Evolutionary conservation across 1,140 invertebrate species (phyloP).

Genomic region (Microplitis demolitor): DNA sequence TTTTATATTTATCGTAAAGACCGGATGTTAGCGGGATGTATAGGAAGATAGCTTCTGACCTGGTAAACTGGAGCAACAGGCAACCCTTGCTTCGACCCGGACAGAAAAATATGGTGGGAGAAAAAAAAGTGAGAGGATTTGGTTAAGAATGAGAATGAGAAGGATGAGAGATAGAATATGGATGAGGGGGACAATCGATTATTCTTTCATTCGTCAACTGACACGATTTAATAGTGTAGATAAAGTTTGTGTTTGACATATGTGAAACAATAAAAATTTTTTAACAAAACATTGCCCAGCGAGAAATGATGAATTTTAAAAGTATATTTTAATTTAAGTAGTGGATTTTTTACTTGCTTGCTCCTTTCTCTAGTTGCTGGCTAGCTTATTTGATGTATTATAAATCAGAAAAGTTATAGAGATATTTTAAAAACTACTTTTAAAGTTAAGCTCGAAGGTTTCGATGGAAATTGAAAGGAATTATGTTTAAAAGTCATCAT

Average conservation of each 20-base stretch:
- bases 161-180: too few species aligned
- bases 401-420: background rate
- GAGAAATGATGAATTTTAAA: too few species aligned
- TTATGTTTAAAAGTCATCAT: background rate
- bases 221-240: background rate
- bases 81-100: conserved; percentile 16
- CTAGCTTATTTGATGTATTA: background rate
- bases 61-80: conserved; percentile 39
- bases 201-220: background rate
- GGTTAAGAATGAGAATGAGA: too few species aligned
- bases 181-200: background rate
- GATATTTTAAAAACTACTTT: background rate
- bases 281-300: too few species aligned
- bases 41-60: conserved; percentile 16
- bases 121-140: background rate
- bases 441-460: background rate
- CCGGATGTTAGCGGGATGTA: background rate
- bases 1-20: conserved; percentile 7
- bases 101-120: background rate
- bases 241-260: background rate
- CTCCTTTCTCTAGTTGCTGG: too few species aligned
- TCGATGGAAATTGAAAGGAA: background rate
- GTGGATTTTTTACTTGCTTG: too few species aligned
- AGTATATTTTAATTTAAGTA: too few species aligned
- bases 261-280: background rate